Base-by-base conservation (phyloP, 2,888 invertebrate genomes). In the Drosophila anceps region DNA sequence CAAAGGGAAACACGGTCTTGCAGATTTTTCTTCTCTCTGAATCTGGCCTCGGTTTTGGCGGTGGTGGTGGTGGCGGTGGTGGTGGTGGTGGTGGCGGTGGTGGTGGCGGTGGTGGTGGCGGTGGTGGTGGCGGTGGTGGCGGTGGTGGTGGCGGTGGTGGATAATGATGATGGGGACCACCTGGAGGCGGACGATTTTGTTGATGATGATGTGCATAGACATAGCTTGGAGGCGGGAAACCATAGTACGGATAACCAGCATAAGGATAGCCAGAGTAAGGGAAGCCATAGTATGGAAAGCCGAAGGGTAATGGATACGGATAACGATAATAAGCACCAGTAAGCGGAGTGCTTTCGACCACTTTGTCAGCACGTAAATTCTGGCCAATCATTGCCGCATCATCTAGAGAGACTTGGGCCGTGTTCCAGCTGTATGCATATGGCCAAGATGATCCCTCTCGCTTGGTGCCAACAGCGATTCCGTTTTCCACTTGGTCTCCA, bases 231-330 rank as follows among this genome's bases (percentile, higher is more conserved):
- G 24, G 2, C 24, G 4, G 33, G 33, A 33, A n/a, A 48, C 0
- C 18, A 27, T 8, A 13, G 44, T 27, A 18, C 0, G 43, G 58
- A 4, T 29, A 35, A 2, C 48, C 20, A 18, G 15, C 10, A n/a
- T 18, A 29, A 3, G 63, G 62, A 13, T 12, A 54, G 18, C 44
- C 12, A 7, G 4, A 27, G 5, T 53, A 44, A 8, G 62, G 62
- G 12, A 13, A 41, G 0, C 62, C 37, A 1, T 39, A 43, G 8
- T 43, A 41, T 12, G 63, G 64, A 18, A 18, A 43, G 1, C 44
- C 13, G 24, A 48, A 44, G 1, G 61, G 54, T 43, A 50, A 33
- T 9, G 64, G 55, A 41, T 44, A 37, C 2, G 33, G 44, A 29
- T 57, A 31, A 31, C 41, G 24, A 15, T 5, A 13, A 46, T 44